phyloP scores from a whole-genome alignment of 1,140 invertebrate genomes.

The Cydia splendana region DNA sequence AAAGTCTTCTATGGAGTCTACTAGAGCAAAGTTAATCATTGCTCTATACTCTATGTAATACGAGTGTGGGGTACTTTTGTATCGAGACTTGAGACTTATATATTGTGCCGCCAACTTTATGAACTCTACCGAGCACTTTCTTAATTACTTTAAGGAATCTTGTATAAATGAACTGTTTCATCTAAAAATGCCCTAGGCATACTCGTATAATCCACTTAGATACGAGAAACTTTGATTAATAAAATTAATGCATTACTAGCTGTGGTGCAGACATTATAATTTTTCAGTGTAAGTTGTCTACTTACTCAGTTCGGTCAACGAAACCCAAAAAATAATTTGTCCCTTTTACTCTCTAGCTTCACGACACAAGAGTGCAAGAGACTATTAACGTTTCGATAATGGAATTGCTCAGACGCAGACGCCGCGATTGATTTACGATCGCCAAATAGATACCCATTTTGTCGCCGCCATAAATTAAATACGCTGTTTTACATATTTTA shows the following conservation, averaged over 20 bases:
- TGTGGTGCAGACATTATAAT: not conserved
- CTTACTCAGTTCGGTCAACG: not conserved
- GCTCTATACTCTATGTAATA: no score
- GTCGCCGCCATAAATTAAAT: constrained; percentile 10
- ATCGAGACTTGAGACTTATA: no score
- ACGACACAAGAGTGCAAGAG: not conserved
- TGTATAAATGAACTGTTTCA: no score
- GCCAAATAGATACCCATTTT: constrained; percentile 7
- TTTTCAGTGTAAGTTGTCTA: not conserved
- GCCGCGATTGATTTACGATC: not conserved
- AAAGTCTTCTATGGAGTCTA: no score
- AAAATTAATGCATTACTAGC: not conserved
- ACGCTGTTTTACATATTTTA: constrained; percentile 4
- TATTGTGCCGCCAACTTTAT: no score
- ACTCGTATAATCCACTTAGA: no score
- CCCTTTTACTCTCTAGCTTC: not conserved
- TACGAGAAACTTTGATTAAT: no score
- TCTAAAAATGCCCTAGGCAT: no score
- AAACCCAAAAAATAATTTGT: not conserved
- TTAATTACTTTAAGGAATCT: no score
- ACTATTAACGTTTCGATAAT: not conserved
- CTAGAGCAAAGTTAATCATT: no score
- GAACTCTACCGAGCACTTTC: no score
- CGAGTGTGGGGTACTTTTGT: no score
- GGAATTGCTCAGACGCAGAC: not conserved